These are phyloP conservation scores for Cardiocondyla obscurior DNA, from an alignment of 1,140 invertebrate genomes.

Conservation along the genomic window DNA sequence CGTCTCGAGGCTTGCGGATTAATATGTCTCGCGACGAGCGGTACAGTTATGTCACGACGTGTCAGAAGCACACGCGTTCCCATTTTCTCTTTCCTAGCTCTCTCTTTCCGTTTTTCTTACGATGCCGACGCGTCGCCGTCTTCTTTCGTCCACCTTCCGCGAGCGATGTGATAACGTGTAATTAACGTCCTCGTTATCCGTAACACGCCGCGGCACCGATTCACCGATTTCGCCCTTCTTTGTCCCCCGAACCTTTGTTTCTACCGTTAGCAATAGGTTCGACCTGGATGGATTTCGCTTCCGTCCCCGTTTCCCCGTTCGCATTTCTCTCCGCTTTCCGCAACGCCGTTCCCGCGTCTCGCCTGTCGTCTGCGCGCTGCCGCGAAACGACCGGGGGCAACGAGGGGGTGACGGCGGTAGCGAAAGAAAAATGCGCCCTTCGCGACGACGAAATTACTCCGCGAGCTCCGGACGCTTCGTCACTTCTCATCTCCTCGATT, in stretches of 20 bases:
- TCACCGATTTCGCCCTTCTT: not conserved
- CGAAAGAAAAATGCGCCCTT: conserved; percentile 17
- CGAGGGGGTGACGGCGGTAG: not conserved
- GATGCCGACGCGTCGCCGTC: not conserved
- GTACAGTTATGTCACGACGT: not conserved
- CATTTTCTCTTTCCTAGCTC: not conserved
- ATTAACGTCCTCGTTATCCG: conserved; percentile 59
- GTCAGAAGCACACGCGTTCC: not conserved
- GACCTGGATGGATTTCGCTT: conserved; percentile 27
- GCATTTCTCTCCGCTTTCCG: not conserved
- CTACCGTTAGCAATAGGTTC: conserved; percentile 21
- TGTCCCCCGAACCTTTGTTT: not conserved
- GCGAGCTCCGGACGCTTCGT: conserved; percentile 1
- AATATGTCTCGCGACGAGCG: not conserved
- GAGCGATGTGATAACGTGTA: conserved; percentile 54
- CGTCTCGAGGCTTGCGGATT: not conserved
- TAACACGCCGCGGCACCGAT: conserved; percentile 26
- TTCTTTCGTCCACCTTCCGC: conserved; percentile 21
- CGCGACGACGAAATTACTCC: conserved; percentile 49
- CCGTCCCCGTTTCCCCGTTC: not conserved
- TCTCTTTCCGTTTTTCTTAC: not conserved
- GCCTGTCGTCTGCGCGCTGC: not conserved
- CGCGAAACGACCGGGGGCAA: not conserved
- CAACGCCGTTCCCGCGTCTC: not conserved
- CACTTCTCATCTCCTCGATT: conserved; percentile 15